These are phyloP conservation scores for Lota lota DNA, from an alignment of 2,113 vertebrate species.

Conservation along the genomic window DNA sequence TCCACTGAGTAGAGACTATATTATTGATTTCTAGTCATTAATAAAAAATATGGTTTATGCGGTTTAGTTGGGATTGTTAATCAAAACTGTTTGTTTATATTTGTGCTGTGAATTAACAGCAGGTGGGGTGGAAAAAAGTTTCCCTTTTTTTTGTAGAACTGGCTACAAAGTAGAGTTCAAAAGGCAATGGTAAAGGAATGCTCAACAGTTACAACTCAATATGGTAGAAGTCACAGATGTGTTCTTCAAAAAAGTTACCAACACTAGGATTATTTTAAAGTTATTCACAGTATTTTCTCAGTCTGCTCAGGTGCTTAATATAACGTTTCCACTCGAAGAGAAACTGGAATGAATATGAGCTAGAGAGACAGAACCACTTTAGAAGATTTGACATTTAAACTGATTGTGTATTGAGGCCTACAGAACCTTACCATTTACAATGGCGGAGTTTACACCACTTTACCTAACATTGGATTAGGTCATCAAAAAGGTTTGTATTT, in stretches of 20 bases:
- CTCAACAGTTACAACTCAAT: constrained; percentile 45
- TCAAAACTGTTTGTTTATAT: constrained; percentile 9
- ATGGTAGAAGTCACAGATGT: constrained; percentile 44
- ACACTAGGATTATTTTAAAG: constrained; percentile 65
- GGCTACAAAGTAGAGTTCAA: constrained; percentile 47
- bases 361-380: constrained; percentile 36
- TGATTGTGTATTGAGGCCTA: constrained; percentile 30
- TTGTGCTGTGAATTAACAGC: not conserved
- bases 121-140: not conserved
- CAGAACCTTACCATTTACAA: constrained; percentile 31
- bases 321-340: constrained; percentile 58
- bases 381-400: constrained; percentile 8
- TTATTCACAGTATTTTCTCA: constrained; percentile 75
- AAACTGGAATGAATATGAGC: constrained; percentile 68
- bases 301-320: constrained; percentile 62
- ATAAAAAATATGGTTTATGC: constrained; percentile 14
- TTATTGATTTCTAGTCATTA: constrained; percentile 12
- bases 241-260: constrained; percentile 39
- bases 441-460: constrained; percentile 1
- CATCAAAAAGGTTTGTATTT: too few species aligned
- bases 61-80: constrained; percentile 2
- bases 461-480: too few species aligned
- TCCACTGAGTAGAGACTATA: constrained; percentile 39
- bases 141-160: constrained; percentile 30
- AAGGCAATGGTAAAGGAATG: constrained; percentile 51